Conservation (phyloP, 2,797 vertebrate genomes). For the Fratercula arctica region DNA sequence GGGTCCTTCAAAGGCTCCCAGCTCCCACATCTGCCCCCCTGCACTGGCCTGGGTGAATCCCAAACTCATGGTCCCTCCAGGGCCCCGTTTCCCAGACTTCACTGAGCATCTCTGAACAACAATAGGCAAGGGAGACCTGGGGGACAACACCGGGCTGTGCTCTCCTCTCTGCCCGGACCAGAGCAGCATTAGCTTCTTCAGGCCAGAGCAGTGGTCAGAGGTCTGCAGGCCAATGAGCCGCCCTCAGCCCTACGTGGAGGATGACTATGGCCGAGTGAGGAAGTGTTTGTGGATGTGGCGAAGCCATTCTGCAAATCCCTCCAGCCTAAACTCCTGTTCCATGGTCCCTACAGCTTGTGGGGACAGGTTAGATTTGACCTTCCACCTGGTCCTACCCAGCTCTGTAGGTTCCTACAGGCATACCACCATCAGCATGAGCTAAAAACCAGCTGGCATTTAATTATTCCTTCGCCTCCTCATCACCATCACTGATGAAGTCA, state of each 20-base stretch:
- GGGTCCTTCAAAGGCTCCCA: background rate
- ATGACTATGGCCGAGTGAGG: background rate
- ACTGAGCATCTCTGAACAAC: background rate
- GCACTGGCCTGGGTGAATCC: background rate
- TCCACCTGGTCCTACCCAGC: background rate
- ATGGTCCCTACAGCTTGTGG: fast-evolving
- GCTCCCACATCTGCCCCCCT: background rate
- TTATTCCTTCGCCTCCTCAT: background rate
- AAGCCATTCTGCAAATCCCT: background rate
- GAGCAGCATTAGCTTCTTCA: background rate
- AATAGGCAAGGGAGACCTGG: background rate
- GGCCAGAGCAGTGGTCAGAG: background rate
- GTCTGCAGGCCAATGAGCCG: background rate
- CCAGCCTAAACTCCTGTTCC: background rate
- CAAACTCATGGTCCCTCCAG: background rate
- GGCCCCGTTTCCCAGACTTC: background rate
- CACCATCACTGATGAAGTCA: background rate
- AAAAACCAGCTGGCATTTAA: background rate
- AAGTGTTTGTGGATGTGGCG: background rate
- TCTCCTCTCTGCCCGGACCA: background rate
- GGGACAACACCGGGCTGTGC: fast-evolving
- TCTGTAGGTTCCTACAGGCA: fast-evolving
- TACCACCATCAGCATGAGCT: fast-evolving
- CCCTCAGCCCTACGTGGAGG: background rate
- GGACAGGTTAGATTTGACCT: background rate